phyloP scores from a whole-genome alignment of 35 echinoderm and acorn worm species.

The Stichopus chloronotus region DNA sequence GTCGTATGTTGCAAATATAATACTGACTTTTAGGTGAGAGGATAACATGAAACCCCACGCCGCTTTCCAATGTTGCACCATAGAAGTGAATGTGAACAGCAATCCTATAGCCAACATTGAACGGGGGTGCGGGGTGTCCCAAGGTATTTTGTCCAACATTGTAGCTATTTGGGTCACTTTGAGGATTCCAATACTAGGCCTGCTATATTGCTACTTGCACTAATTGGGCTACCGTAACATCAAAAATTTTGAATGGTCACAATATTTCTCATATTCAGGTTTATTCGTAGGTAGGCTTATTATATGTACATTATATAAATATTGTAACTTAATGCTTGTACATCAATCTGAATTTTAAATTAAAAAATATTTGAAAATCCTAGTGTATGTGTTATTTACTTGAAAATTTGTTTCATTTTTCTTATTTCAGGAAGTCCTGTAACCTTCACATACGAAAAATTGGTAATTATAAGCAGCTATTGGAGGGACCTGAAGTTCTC shows the following conservation, averaged over 20 bases:
- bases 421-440: conserved; percentile 22
- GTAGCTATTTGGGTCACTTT: too few relatives aligned
- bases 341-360: not conserved
- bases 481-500: conserved; percentile 32
- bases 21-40: too few relatives aligned
- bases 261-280: not conserved
- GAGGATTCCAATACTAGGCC: too few relatives aligned
- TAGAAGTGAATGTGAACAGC: not conserved
- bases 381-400: not conserved
- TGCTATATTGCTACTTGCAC: too few relatives aligned
- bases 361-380: not conserved
- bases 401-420: conserved; percentile 7
- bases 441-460: conserved; percentile 35
- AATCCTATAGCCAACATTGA: not conserved
- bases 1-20: too few relatives aligned
- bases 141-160: too few relatives aligned
- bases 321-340: not conserved
- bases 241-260: too few relatives aligned
- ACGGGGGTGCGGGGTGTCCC: too few relatives aligned
- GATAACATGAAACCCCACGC: too few relatives aligned
- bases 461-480: not conserved
- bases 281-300: not conserved
- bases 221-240: too few relatives aligned
- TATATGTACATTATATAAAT: too few relatives aligned
- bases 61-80: too few relatives aligned